Evolutionary conservation across 2,113 vertebrate species (phyloP), one percentile per base, ranked within the genome.

Genomic region (Okapia johnstoni): DNA sequence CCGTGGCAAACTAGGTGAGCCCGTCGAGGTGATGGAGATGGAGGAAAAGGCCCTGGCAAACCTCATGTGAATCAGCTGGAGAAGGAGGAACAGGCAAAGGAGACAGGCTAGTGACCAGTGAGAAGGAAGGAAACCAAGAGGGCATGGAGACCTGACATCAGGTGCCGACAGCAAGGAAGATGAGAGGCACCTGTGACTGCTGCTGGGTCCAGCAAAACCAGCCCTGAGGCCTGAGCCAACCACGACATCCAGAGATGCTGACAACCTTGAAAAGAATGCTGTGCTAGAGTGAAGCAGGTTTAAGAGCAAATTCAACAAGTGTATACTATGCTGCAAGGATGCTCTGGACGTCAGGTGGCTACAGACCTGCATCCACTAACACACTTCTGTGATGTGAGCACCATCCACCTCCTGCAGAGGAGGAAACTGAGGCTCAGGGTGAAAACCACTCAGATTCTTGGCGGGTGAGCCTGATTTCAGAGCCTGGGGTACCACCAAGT

Each of bases 211-310:
- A 14, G 9, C 1, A 2, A 76, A 5, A 57, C 26, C 2, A 60
- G 50, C 19, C 1, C n/a, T 1, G n/a, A 61, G 52, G 57, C 66
- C 43, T 6, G 50, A 73, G 54, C 43, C 25, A 40, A 14, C n/a
- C 8, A 1, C 7, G 0, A 1, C 0, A 0, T 8, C 61, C 61
- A 11, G 54, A 16, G 30, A 23, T 1, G 1, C 33, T 0, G 4
- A 4, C 0, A 10, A 28, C 57, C 87, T 23, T 3, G 23, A n/a
- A 30, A 26, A 25, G 28, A 52, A 28, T 0, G 3, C 26, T 7
- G 25, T 17, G 54, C 13, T 11, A 25, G 9, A 36, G 52, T 2
- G 4, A 19, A 26, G 10, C 5, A 6, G 43, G 14, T 2, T 11
- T 14, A 7, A 33, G 8, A 30, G 36, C 61, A 91, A 54, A 70